A percentile compares a stretch with the other conserved stretches of the same genome.
Conservation (phyloP, 1,140 invertebrate genomes). For the Cyclina sinensis region DNA sequence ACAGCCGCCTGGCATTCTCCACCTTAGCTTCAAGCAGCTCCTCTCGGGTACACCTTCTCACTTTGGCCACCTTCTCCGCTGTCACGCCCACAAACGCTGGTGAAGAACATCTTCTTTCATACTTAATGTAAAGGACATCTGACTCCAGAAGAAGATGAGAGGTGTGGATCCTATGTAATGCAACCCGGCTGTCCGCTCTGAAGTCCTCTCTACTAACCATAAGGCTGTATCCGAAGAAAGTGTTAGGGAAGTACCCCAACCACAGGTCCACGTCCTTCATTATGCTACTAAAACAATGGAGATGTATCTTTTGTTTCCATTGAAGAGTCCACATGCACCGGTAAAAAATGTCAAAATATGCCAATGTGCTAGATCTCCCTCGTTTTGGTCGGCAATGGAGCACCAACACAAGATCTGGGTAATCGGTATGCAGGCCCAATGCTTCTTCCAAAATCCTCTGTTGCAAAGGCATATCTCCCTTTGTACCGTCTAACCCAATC, state of each 20-base stretch:
- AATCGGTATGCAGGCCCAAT: background rate
- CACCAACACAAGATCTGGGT: background rate
- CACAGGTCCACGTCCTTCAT: slow-evolving; percentile 25
- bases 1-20: too few relatives aligned
- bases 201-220: slow-evolving; percentile 15
- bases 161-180: background rate
- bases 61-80: too few relatives aligned
- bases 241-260: slow-evolving; percentile 51
- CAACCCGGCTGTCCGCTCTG: too few relatives aligned
- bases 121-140: background rate
- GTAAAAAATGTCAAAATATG: background rate
- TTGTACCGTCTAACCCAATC: background rate
- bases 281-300: slow-evolving; percentile 22
- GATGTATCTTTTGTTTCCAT: slow-evolving; percentile 1
- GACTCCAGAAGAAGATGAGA: background rate
- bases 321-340: background rate
- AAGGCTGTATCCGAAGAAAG: slow-evolving; percentile 7
- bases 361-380: background rate
- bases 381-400: background rate
- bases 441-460: background rate
- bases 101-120: too few relatives aligned
- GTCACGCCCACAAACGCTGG: too few relatives aligned
- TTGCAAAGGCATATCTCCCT: background rate
- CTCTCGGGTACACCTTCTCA: too few relatives aligned
- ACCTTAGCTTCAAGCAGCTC: too few relatives aligned